A percentile compares a stretch with the other conserved stretches of the same genome.
Evolutionary conservation across 2,888 invertebrate species (phyloP).

Genomic region (Stenchaetothrips biformis): DNA sequence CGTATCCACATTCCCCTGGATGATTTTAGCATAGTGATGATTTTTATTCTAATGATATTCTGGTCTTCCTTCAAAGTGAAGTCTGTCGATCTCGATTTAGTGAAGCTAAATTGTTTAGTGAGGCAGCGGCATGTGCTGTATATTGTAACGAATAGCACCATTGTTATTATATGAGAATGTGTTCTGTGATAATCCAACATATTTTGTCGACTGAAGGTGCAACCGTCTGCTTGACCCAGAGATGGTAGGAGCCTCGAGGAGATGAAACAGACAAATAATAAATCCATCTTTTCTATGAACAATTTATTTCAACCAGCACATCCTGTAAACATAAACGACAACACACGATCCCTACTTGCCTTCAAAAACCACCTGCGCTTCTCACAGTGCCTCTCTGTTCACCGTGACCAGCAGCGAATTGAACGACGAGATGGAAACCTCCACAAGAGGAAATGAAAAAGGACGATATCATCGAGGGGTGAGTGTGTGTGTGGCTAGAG

Average conservation of each 20-base stretch:
- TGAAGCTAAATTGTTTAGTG: neutral
- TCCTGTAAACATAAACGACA: neutral
- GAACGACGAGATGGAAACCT: conserved; percentile 5
- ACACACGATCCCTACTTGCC: no score
- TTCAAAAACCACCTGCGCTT: no score
- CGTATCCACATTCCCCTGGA: neutral
- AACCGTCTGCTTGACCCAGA: neutral
- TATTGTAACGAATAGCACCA: neutral
- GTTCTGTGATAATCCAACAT: neutral
- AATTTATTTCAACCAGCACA: neutral
- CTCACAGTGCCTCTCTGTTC: no score
- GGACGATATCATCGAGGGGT: neutral
- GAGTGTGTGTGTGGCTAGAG: no score
- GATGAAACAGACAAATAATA: neutral
- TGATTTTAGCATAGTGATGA: neutral
- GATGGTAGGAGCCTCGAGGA: neutral
- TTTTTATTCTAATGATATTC: neutral
- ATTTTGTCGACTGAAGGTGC: neutral
- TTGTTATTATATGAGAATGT: neutral
- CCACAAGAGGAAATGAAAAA: conserved; percentile 12
- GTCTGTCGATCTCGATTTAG: neutral
- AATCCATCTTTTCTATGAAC: neutral
- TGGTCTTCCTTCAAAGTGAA: neutral
- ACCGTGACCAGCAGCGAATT: neutral
- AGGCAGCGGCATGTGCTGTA: no score